Evolutionary conservation across 2,888 invertebrate species (phyloP), one percentile per base, ranked within the genome.

Genomic region (Ormyrus rosae): DNA sequence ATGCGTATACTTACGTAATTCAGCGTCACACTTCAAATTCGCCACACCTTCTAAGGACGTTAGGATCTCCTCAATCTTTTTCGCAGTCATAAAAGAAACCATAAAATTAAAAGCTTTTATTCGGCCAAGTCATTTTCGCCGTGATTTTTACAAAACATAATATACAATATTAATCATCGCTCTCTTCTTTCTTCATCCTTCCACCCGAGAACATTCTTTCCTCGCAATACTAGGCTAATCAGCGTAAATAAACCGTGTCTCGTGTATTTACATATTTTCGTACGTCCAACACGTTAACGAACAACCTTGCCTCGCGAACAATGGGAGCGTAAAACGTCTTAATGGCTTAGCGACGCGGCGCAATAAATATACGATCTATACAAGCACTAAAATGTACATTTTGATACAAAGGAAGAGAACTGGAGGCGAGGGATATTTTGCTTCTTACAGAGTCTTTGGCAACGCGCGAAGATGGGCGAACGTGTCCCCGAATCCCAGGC

Each of bases 231-330:
- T 19, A 53, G 34, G 34, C 34, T 34, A 63, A 34, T 13, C 68
- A 3, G 19, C 46, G 13, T 48, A 55, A 53, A 46, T 34, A 53
- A 50, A 70, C 48, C 34, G 45, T 46, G 19, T 34, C 48, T 51
- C 61, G 61, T 71, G 72, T 78, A 78, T 78, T 78, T 71, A 78
- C 78, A 78, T 46, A n/a, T 72, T 50, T 64, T 61, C 48, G 46
- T 71, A 51, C 6, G 7, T 34, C 10, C n/a, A 1, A 58, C 61
- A 56, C 53, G 0, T 34, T 34, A 34, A 34, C 34, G 34, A 8
- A 51, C n/a, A 61, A 34, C 61, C 34, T 61, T 34, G 61, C 19
- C 34, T 2, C 34, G 8, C 19, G 51, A 45, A 72, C 58, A 72
- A 65, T 71, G 34, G 56, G 50, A 72, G 9, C 13, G 64, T 69